Conservation (phyloP, 1,140 invertebrate genomes). For the Zaprionus inermis region DNA sequence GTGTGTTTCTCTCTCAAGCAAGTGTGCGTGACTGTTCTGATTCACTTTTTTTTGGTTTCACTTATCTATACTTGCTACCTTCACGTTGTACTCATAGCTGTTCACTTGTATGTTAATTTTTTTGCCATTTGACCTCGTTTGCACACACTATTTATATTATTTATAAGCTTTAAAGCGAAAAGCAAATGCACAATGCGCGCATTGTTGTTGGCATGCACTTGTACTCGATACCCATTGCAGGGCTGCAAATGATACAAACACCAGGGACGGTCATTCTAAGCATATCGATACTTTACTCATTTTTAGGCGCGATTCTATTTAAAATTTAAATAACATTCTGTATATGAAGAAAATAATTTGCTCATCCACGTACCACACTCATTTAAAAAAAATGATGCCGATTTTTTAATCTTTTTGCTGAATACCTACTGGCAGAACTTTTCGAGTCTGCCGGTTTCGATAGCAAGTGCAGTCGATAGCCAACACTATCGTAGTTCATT, state of each 20-base stretch:
- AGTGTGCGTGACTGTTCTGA: constrained; percentile 63
- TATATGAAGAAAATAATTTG: neutral
- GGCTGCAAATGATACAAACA: constrained; percentile 12
- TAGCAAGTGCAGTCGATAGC: neutral
- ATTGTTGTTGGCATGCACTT: constrained; percentile 68
- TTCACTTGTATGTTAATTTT: neutral
- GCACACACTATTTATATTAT: constrained; percentile 18
- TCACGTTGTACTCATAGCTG: neutral
- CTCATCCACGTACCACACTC: no score
- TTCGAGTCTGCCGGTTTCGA: neutral
- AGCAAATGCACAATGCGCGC: constrained; percentile 58
- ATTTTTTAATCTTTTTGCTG: no score
- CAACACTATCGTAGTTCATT: neutral
- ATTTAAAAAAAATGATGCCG: no score
- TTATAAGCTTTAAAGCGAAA: constrained; percentile 43
- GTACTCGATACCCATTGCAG: constrained; percentile 50
- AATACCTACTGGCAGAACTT: no score
- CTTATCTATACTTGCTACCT: constrained; percentile 6
- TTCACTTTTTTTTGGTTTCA: constrained; percentile 58
- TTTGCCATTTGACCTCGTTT: neutral
- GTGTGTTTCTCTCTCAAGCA: constrained; percentile 8
- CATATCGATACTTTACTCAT: neutral
- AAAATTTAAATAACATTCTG: neutral
- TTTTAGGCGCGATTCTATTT: neutral
- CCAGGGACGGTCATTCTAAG: constrained; percentile 16